Percentiles rank a stretch among this genome's conserved stretches.
Conservation (phyloP, 2,797 vertebrate genomes). For the Sebastes dallii region DNA sequence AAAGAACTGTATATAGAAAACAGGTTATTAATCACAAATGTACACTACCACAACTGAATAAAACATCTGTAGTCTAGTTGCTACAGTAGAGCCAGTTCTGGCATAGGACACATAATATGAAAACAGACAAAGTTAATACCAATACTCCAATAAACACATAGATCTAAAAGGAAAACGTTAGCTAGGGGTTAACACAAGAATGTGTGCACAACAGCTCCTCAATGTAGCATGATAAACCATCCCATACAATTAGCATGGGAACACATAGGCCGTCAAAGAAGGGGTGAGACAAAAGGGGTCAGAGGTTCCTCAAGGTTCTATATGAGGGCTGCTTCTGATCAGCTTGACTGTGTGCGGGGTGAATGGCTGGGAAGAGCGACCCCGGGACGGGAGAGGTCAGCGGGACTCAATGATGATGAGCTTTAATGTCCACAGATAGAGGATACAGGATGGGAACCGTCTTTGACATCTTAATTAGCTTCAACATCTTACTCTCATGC, state of each 20-base stretch:
- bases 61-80: not conserved
- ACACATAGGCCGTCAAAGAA: constrained; percentile 79
- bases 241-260: constrained; percentile 80
- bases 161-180: constrained; percentile 62
- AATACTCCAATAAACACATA: constrained; percentile 42
- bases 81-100: constrained; percentile 7
- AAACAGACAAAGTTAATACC: constrained; percentile 45
- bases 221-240: constrained; percentile 79
- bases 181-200: constrained; percentile 64
- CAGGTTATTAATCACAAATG: constrained; percentile 4
- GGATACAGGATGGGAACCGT: constrained; percentile 67
- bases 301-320: constrained; percentile 78
- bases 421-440: constrained; percentile 84
- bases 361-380: constrained; percentile 76
- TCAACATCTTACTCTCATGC: constrained; percentile 70
- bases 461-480: constrained; percentile 86
- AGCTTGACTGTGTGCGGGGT: constrained; percentile 76
- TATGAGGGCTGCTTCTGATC: constrained; percentile 78
- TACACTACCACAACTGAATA: not conserved
- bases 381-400: constrained; percentile 79
- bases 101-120: constrained; percentile 14
- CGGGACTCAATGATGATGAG: constrained; percentile 82
- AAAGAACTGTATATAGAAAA: not conserved
- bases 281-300: constrained; percentile 72
- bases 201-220: constrained; percentile 73